Percentiles rank a stretch among this genome's conserved stretches.
phyloP scores from a whole-genome alignment of 2,113 vertebrate species.

The Echinops telfairi region DNA sequence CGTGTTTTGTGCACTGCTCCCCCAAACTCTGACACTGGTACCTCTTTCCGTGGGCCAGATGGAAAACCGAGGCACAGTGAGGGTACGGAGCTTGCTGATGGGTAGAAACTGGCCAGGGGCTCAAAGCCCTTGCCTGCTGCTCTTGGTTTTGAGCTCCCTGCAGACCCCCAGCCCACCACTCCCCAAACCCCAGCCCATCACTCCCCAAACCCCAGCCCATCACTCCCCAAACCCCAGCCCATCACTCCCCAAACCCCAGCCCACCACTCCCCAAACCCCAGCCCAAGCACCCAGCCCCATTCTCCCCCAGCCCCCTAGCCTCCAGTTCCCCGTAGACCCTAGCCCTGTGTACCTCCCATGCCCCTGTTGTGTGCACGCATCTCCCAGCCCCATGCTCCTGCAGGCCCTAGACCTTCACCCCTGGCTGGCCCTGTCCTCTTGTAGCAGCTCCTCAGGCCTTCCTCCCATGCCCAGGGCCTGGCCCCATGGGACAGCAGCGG shows the following conservation, averaged over 20 bases:
- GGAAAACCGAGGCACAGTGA: accelerated
- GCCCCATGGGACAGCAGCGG: not conserved
- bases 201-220: no score
- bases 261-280: not conserved
- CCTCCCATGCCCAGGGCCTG: not conserved
- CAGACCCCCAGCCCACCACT: not conserved
- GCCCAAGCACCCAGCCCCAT: no score
- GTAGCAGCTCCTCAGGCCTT: accelerated
- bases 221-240: no score
- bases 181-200: not conserved
- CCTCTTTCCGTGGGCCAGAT: not conserved
- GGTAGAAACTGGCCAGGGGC: not conserved
- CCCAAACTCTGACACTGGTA: accelerated
- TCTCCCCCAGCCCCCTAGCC: no score
- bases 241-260: no score
- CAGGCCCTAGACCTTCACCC: no score
- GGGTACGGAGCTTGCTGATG: not conserved
- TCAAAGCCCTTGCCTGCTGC: accelerated
- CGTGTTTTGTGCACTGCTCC: not conserved
- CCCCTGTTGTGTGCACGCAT: no score
- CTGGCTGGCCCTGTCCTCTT: no score
- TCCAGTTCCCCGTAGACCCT: not conserved
- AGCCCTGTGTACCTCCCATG: no score
- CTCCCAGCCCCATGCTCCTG: accelerated
- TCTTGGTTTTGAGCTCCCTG: accelerated